Conservation (phyloP, 1,140 invertebrate genomes). For the Sogatella furcifera region DNA sequence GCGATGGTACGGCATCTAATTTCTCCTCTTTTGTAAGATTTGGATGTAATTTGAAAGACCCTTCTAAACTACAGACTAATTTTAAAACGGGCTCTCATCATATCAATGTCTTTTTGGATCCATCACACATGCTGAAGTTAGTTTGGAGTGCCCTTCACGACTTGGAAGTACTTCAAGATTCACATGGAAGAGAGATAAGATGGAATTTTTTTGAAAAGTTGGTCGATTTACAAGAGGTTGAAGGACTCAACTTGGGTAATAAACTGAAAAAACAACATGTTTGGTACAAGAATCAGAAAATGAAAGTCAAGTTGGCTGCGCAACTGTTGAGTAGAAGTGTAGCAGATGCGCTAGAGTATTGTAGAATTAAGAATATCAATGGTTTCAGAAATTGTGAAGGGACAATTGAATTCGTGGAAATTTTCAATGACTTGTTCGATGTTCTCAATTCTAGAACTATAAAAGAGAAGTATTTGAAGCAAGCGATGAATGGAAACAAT, state of each 20-base stretch:
- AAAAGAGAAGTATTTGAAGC: slow-evolving; percentile 13
- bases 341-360: slow-evolving; percentile 21
- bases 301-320: slow-evolving; percentile 28
- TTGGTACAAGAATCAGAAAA: slow-evolving; percentile 26
- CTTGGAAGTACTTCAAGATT: slow-evolving; percentile 12
- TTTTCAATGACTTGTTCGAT: slow-evolving; percentile 21
- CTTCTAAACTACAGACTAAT: slow-evolving; percentile 9
- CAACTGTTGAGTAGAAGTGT: slow-evolving; percentile 28
- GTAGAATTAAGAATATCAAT: not conserved
- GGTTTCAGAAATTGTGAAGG: not conserved
- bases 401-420: slow-evolving; percentile 6
- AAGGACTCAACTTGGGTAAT: slow-evolving; percentile 25
- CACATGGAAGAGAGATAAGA: slow-evolving; percentile 19
- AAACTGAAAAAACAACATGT: slow-evolving; percentile 27
- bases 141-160: slow-evolving; percentile 10
- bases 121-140: slow-evolving; percentile 23
- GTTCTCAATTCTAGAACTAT: slow-evolving; percentile 20
- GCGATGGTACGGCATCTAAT: slow-evolving; percentile 13
- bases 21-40: slow-evolving; percentile 5
- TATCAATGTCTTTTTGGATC: slow-evolving; percentile 19
- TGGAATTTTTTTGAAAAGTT: slow-evolving; percentile 25
- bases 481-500: slow-evolving; percentile 13
- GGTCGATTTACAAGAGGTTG: slow-evolving; percentile 21
- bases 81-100: slow-evolving; percentile 7
- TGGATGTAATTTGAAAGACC: slow-evolving; percentile 14